phyloP scores from a whole-genome alignment of 2,113 vertebrate species.

The Syngnathus scovelli region DNA sequence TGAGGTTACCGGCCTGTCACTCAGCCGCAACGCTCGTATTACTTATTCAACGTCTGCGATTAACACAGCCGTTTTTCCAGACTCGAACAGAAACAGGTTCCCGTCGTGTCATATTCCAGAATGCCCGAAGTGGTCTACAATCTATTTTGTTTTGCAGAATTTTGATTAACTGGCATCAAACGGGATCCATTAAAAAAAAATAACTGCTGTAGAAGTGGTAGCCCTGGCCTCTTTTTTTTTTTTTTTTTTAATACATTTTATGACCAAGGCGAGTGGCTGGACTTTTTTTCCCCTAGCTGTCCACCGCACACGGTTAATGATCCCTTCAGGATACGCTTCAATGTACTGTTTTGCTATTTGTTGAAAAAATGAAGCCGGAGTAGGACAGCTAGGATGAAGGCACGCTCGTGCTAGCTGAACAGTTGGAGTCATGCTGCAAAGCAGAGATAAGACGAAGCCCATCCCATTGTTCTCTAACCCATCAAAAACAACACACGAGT shows the following conservation, averaged over 20 bases:
- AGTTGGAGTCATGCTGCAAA: constrained; percentile 42
- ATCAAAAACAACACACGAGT: constrained; percentile 41
- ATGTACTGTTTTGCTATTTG: constrained; percentile 47
- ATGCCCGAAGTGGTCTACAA: constrained; percentile 2
- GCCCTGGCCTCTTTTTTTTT: neutral
- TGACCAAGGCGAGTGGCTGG: neutral
- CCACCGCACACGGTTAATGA: neutral
- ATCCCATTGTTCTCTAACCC: constrained; percentile 50
- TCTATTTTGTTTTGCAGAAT: neutral
- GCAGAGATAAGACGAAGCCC: constrained; percentile 59
- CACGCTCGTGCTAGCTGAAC: constrained; percentile 43
- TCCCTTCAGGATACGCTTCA: neutral
- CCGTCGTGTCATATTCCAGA: constrained; percentile 33
- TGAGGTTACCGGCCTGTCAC: constrained; percentile 51
- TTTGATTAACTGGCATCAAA: neutral
- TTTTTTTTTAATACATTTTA: neutral
- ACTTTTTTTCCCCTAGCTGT: neutral
- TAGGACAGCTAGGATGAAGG: constrained; percentile 35
- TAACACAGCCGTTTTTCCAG: constrained; percentile 58
- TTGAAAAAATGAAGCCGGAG: constrained; percentile 27
- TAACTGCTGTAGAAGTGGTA: no score
- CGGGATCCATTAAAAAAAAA: no score
- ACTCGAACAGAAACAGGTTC: constrained; percentile 52
- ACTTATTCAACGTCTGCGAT: constrained; percentile 52
- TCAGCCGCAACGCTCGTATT: constrained; percentile 45